phyloP scores from a whole-genome alignment of 2,113 vertebrate genomes.

The Cyprinodon variegatus region DNA sequence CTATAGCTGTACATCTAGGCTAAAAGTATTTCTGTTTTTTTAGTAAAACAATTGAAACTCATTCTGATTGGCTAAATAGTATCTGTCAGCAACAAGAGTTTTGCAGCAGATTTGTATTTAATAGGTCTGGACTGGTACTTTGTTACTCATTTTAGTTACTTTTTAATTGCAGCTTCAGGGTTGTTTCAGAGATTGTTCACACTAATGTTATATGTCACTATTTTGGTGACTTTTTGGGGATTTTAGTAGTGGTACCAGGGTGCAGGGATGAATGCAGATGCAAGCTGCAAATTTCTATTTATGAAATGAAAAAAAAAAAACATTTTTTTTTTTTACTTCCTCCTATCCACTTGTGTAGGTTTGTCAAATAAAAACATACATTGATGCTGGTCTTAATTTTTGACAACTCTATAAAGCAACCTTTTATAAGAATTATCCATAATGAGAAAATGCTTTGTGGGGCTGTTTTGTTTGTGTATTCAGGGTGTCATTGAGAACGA shows the following conservation, averaged over 20 bases:
- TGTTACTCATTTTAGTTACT: neutral
- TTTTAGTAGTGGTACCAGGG: neutral
- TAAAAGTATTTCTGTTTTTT: neutral
- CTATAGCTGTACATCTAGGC: neutral
- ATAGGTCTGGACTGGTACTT: neutral
- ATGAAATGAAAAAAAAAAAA: too few relatives aligned
- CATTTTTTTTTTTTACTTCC: neutral
- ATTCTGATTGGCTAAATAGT: too few relatives aligned
- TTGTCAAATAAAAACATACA: neutral
- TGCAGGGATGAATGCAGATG: neutral
- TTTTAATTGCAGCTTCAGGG: neutral
- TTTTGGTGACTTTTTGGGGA: neutral
- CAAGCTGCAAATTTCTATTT: neutral
- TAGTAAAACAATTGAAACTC: neutral
- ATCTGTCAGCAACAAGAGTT: too few relatives aligned
- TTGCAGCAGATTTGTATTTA: neutral
- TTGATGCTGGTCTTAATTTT: neutral
- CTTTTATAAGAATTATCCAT: neutral
- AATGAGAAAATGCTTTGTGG: neutral
- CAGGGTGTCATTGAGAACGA: constrained; percentile 24
- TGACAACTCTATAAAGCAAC: neutral
- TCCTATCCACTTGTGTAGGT: neutral
- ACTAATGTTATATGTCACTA: neutral
- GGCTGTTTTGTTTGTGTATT: neutral
- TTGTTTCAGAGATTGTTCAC: neutral